Base-by-base conservation (phyloP, 2,113 vertebrate species). In the Aptenodytes forsteri region DNA sequence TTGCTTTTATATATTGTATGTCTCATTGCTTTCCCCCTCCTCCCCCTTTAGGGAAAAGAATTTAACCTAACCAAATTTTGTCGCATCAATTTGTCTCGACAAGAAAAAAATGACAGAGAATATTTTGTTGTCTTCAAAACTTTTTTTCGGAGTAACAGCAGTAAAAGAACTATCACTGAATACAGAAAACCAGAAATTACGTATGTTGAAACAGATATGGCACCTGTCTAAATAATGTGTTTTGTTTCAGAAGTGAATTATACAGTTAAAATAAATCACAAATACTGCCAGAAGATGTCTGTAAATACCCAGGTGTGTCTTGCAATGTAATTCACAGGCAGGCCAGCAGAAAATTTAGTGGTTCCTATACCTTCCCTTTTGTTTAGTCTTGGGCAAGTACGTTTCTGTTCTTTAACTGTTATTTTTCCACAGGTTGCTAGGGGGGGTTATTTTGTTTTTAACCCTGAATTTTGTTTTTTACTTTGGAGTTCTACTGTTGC, bases 181-280 rank as follows among this genome's bases (percentile, higher is more conserved):
- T 67, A 56, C 8, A 85, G 38, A 86, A 85, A 90, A 15, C 2
- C 49, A 87, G 54, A 80, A 72, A 83, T 91, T 46, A 82, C 29
- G 50, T 94, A 13, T 1, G 7, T 59, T 80, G 79, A 91, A 97
- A 83, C 49, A 91, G 50, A 96, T 58, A 90, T 19, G 36, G 87
- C 90, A 87, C 84, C 95, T 94, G 89, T 65, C 75, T 96, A 96
- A 91, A 96, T 91, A 96, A 95, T 82, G 44, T 69, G 36, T 9
- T 95, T 93, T 92, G 61, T 56, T 95, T 83, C 81, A 83, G 66
- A 87, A 80, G 9, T 21, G 25, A 72, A 73, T 73, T 72, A 67
- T 55, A 44, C 3, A 4, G 58, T 49, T 85, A 67, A 91, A 91
- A 76, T 91, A 90, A 90, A 88, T 77, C 42, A 83, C 23, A 77